Base-by-base conservation (phyloP, 1,140 invertebrate genomes). In the Philotrypesis tridentata region DNA sequence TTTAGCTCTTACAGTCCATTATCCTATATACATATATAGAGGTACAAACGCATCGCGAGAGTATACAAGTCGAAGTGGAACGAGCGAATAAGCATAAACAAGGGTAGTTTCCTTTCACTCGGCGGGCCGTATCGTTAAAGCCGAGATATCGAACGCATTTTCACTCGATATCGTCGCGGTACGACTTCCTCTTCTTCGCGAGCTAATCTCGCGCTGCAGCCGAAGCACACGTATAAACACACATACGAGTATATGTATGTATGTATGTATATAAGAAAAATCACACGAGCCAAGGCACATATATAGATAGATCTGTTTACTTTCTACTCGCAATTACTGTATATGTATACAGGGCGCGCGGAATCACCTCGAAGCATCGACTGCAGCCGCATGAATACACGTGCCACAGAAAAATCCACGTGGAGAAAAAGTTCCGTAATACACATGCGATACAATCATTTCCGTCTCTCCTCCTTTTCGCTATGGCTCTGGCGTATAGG, bases 401-500 rank as follows among this genome's bases (percentile, higher is more conserved):
- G n/a, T 21, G 25, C 61, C 11, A 61, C 9, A 25, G 33, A 9
- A 9, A 37, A 37, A 37, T 37, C 33, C 9, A 37, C 14, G 61
- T 12, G 61, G 21, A 8, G 25, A 60, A 71, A 79, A 79, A 70
- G 27, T 55, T 43, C 48, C 43, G 23, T 78, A 78, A 78, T 70
- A 33, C n/a, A n/a, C 71, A 79, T 79, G 67, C 77, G 67, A 79
- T 79, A 79, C 65, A 71, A 71, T 70, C 71, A 61, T 74, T 80
- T 75, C 71, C 79, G 27, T 76, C 72, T 70, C 11, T 27, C 23
- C 74, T 74, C 61, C 79, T 37, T 68, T 43, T 60, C 5, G 12
- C 23, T n/a, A n/a, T n/a, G n/a, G n/a, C n/a, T n/a, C n/a, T n/a
- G n/a, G n/a, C n/a, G n/a, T n/a, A n/a, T n/a, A n/a, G n/a, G n/a